Base-by-base conservation (phyloP, 2,797 vertebrate species). In the Menidia menidia region DNA sequence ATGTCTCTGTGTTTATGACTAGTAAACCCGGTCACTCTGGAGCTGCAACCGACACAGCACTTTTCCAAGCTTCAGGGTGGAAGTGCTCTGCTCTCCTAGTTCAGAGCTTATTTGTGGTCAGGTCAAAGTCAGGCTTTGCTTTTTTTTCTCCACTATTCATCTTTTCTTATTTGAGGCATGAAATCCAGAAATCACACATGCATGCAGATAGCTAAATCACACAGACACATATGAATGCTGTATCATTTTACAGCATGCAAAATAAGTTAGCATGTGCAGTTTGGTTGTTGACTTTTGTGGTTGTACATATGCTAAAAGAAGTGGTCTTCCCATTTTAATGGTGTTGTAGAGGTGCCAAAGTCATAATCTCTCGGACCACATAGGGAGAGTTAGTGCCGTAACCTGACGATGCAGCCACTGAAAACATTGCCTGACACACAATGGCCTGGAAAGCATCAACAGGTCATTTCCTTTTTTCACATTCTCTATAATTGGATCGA, bases 41-140 rank as follows among this genome's bases (percentile, higher is more conserved):
- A 65, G 75, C 80, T 83, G 64, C 64, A 30, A 67, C 53, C 44
- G 56, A 78, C 64, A 44, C 69, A 14, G 25, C 8, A 30, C 76
- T 78, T 84, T 86, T 85, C 89, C 85, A 82, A 83, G 83, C 84
- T 88, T 80, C 85, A 56, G 84, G 91, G 84, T 78, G 78, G 78
- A 80, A 80, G 72, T 64, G 68, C 68, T 75, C 68, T 68, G 64
- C 53, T 41, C 77, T 80, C 64, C 51, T 80, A 72, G 57, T 78
- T 73, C 51, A n/a, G 60, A 73, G 77, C 57, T 56, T 68, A 61
- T 80, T 61, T 77, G 78, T 50, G 80, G 70, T 80, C 68, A 83
- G 77, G 73, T 87, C 69, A 69, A 56, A 74, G 67, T 68, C 62
- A 2, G 43, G 78, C 48, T 79, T 75, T 78, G 80, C 15, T 41